Evolutionary conservation across 2,888 invertebrate genomes (phyloP).

Genomic region (Isoperla grammatica): DNA sequence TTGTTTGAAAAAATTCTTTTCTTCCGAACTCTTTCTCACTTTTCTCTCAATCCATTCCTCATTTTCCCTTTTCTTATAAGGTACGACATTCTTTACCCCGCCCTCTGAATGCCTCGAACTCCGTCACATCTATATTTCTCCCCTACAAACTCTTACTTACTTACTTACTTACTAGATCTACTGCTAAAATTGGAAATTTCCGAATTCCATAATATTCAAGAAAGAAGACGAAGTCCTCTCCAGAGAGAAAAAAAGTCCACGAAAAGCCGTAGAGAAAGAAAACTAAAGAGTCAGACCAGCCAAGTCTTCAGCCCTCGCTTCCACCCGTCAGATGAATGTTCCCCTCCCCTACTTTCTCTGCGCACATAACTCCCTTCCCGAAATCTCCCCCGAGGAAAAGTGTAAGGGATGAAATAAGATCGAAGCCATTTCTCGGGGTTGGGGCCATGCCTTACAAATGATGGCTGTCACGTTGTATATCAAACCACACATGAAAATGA

Average conservation of each 20-base stretch:
- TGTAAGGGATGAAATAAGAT: slow-evolving; percentile 19
- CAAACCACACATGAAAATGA: slow-evolving; percentile 13
- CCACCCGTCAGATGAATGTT: slow-evolving; percentile 1
- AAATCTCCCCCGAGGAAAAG: slow-evolving; percentile 19
- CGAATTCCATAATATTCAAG: slow-evolving; percentile 29
- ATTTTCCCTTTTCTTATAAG: slow-evolving; percentile 13
- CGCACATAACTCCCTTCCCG: slow-evolving; percentile 17
- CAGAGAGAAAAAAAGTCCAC: slow-evolving; percentile 18
- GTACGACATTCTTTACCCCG: slow-evolving; percentile 17
- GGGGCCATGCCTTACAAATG: slow-evolving; percentile 5
- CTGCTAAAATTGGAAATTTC: slow-evolving; percentile 29
- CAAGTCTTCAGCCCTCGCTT: slow-evolving; percentile 8
- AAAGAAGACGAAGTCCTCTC: slow-evolving; percentile 18
- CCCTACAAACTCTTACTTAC: slow-evolving; percentile 16
- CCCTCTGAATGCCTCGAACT: slow-evolving; percentile 2
- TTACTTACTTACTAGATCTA: slow-evolving; percentile 20
- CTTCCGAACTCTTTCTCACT: slow-evolving; percentile 1
- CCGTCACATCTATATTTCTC: slow-evolving; percentile 25
- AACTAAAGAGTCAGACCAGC: slow-evolving; percentile 21
- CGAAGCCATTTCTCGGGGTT: slow-evolving; percentile 13
- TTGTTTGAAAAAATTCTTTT: slow-evolving; percentile 9
- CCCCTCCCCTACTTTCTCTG: slow-evolving; percentile 4
- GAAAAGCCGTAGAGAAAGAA: slow-evolving; percentile 18
- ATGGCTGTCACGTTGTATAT: slow-evolving; percentile 20
- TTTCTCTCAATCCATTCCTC: slow-evolving; percentile 14